Evolutionary conservation across 2,797 vertebrate genomes (phyloP), one percentile per base, ranked within the genome.

Genomic region (Anabacerthia variegaticeps): DNA sequence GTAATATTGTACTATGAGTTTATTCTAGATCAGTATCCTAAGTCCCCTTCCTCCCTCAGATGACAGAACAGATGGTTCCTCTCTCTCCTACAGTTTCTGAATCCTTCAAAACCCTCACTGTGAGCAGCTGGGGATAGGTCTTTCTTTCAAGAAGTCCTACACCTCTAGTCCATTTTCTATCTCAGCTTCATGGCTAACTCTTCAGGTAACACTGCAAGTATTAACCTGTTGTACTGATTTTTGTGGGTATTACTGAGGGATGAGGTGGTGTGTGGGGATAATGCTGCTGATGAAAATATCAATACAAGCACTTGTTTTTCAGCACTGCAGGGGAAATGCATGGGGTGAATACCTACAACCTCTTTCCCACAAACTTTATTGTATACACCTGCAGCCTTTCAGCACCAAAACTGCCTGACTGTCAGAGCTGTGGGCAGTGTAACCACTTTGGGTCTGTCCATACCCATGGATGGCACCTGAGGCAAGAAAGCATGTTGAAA

Each of bases 51-150:
- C 63, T 87, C 81, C 92, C 30, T 63, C 89, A 85, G 30, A 3
- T 94, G 87, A 68, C 88, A 95, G 92, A 96, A 93, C 91, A 92
- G 94, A 89, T 94, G 91, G 84, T 77, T 93, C 66, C n/a, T 90
- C 58, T 67, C 2, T 89, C 67, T 88, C 46, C 56, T 92, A 61
- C 76, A 66, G 7, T 86, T 80, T 93, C 73, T 92, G 76, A 79
- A 68, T 88, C 59, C 52, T 92, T 77, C 61, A 41, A 62, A 94
- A 85, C 66, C 49, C 27, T 68, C 30, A 6, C 62, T 15, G 12
- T 65, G 56, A 76, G 51, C 48, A 85, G 37, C 41, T 43, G 30
- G 34, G 56, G n/a, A 37, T 9, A 27, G 24, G n/a, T 52, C 55
- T 73, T 41, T 58, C 23, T 92, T 63, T 83, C 24, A 36, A 51